Evolutionary conservation across 2,113 vertebrate species (phyloP), one percentile per base, ranked within the genome.

Genomic region (Hiodon tergisus): DNA sequence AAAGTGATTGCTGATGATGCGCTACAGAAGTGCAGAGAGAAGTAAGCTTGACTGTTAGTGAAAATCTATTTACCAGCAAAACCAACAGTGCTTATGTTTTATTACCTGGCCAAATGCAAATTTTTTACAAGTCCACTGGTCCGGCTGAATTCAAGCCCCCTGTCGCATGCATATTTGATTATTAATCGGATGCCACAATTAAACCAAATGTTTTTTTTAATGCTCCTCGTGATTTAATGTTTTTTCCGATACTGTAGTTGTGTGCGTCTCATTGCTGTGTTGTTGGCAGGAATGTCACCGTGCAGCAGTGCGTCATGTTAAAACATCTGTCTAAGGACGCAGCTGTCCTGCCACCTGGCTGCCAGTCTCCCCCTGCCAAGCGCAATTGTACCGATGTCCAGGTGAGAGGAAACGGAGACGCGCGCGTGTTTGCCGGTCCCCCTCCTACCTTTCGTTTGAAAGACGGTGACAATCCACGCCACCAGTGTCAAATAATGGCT

Each of bases 1-100:
- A 99, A 99, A 87, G 86, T 93, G 77, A 91, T 98, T 80, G 94
- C 93, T 78, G 95, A 98, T 0, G 96, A 96, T 50, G 96, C 97
- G 0, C 81, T 98, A 72, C 88, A 88, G 86, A 98, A 97, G 83
- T 97, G 95, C 83, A 87, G 71, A 85, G 93, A 96, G 77, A 97
- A 89, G 97, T 99, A 91, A 92, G 94, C 31, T 31, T 31, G 31
- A 31, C 31, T 31, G 31, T 31, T 31, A 1, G 31, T 31, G 31
- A 31, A 31, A 31, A 31, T 31, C 31, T 31, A 31, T 31, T 31
- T 1, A 31, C 31, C 31, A 31, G 31, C 31, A 31, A 31, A 31
- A 31, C 31, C 31, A 31, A 31, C 31, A 31, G 31, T 31, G 31
- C 31, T 31, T 31, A 31, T 2, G 31, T 31, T 31, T 31, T 31